phyloP scores from a whole-genome alignment of 30 jellyfish, hydroid and myxozoan genomes.

The Cassiopea andromeda region DNA sequence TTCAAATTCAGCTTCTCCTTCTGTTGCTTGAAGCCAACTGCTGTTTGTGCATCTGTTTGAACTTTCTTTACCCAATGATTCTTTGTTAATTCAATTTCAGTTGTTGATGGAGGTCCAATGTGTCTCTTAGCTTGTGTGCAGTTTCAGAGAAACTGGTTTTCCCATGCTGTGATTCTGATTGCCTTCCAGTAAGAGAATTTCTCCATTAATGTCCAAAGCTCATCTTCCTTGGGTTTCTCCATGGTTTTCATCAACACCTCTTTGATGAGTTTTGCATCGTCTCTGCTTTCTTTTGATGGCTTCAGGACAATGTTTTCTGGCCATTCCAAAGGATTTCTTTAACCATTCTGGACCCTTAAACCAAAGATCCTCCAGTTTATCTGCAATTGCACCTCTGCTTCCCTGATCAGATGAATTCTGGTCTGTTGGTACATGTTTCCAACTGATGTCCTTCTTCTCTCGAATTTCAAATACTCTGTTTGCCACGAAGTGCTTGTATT shows the following conservation, averaged over 20 bases:
- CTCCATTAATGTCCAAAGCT: background rate
- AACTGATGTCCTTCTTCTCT: background rate
- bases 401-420: background rate
- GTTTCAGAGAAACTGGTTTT: too few species aligned
- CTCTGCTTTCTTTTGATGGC: slow-evolving; percentile 4
- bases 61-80: too few species aligned
- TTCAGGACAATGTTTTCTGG: slow-evolving; percentile 22
- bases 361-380: background rate
- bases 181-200: background rate
- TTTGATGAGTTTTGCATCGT: slow-evolving; percentile 1
- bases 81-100: too few species aligned
- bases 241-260: slow-evolving; percentile 3
- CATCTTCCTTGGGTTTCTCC: background rate
- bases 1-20: too few species aligned
- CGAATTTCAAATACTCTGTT: slow-evolving; percentile 4
- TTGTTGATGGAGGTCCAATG: too few species aligned
- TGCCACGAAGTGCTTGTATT: background rate
- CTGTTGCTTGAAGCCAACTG: too few species aligned
- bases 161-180: background rate
- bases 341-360: background rate
- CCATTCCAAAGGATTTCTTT: background rate
- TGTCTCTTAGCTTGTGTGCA: too few species aligned
- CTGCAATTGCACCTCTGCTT: background rate
- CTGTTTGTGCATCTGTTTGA: too few species aligned
- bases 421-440: background rate